phyloP scores from a whole-genome alignment of 2,888 invertebrate genomes.

The Phortica okadai region DNA sequence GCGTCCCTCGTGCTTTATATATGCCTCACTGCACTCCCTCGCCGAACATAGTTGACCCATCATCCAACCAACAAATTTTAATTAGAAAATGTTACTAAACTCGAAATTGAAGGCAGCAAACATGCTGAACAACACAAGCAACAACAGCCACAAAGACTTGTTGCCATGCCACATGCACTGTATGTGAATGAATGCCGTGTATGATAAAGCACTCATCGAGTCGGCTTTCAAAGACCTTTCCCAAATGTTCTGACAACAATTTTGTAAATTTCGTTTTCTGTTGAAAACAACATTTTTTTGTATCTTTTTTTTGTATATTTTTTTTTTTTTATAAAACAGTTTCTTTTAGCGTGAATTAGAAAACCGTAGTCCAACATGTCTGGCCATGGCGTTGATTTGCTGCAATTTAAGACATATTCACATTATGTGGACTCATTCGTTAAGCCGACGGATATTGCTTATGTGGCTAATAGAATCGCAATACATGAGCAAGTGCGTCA shows the following conservation, averaged over 20 bases:
- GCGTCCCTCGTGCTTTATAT: no score
- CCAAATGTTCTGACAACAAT: no score
- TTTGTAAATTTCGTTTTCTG: neutral
- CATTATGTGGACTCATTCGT: conserved; percentile 54
- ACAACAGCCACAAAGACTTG: neutral
- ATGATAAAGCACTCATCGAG: no score
- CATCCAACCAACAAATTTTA: no score
- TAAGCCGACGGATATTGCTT: conserved; percentile 42
- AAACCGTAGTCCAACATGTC: neutral
- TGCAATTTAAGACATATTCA: conserved; percentile 43
- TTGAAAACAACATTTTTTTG: neutral
- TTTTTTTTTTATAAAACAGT: no score
- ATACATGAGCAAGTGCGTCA: conserved; percentile 43
- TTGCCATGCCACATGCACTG: neutral
- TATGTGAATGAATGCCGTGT: no score
- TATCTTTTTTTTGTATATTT: neutral
- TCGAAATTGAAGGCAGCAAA: neutral
- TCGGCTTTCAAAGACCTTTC: no score
- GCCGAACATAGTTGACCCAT: no score
- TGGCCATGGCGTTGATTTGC: neutral
- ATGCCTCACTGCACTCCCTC: no score
- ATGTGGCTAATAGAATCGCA: conserved; percentile 40
- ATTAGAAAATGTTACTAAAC: conserved; percentile 6
- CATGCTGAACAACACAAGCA: neutral
- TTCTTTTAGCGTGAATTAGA: no score